phyloP scores from a whole-genome alignment of 2,888 invertebrate species.

The Drosophila flavopinicola region DNA sequence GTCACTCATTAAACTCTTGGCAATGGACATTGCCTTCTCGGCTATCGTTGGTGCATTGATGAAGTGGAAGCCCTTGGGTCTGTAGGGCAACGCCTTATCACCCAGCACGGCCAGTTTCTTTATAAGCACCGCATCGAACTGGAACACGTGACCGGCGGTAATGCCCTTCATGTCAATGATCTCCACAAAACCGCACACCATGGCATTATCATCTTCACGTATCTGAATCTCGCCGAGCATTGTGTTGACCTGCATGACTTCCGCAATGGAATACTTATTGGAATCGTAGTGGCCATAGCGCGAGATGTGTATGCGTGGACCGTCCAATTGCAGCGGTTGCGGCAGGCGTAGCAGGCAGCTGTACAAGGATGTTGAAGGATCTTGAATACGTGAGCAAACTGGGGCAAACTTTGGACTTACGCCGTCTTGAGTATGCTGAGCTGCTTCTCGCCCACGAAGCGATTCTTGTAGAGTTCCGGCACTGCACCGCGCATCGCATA shows the following conservation, averaged over 20 bases:
- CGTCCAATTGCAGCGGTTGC: conserved; percentile 83
- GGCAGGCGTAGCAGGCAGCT: conserved; percentile 82
- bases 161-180: conserved; percentile 87
- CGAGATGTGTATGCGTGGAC: conserved; percentile 85
- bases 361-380: background rate
- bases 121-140: conserved; percentile 87
- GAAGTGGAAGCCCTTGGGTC: conserved; percentile 87
- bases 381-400: background rate
- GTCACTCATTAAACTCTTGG: conserved; percentile 87
- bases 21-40: conserved; percentile 86
- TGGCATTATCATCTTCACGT: conserved; percentile 87
- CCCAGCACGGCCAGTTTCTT: conserved; percentile 86
- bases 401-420: conserved; percentile 58
- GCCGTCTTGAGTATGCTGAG: conserved; percentile 80
- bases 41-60: conserved; percentile 87
- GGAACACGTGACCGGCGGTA: conserved; percentile 86
- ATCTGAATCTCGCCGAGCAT: conserved; percentile 88
- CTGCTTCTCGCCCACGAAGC: conserved; percentile 79
- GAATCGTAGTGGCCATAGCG: conserved; percentile 86
- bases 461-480: conserved; percentile 86
- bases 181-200: conserved; percentile 86
- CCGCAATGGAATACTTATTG: conserved; percentile 84
- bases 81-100: conserved; percentile 87
- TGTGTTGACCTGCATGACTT: conserved; percentile 86
- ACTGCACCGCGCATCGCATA: conserved; percentile 86